A percentile compares a stretch with the other conserved stretches of the same genome.
Evolutionary conservation across 1,140 invertebrate genomes (phyloP).

Genomic region (Pectinophora gossypiella): DNA sequence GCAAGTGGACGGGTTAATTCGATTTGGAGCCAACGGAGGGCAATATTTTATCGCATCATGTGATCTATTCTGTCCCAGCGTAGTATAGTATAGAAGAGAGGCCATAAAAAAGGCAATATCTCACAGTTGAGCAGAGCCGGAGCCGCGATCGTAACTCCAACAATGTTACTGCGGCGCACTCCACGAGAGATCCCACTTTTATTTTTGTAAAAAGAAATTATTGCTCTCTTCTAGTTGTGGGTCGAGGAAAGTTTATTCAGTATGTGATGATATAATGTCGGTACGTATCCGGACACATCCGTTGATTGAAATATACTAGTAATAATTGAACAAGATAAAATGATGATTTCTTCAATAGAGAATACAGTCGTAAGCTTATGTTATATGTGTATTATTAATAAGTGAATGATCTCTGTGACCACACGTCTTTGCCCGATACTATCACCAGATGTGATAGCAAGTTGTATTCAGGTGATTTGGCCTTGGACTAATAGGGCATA

Average conservation of each 20-base stretch:
- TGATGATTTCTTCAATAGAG: too few relatives aligned
- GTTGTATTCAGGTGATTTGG: too few relatives aligned
- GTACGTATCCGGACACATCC: too few relatives aligned
- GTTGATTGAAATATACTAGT: too few relatives aligned
- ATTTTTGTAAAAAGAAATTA: constrained; percentile 38
- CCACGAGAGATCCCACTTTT: constrained; percentile 41
- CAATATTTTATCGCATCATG: constrained; percentile 73
- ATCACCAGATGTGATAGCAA: too few relatives aligned
- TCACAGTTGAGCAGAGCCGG: constrained; percentile 66
- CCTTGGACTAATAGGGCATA: too few relatives aligned
- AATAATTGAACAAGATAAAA: too few relatives aligned
- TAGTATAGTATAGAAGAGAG: constrained; percentile 70
- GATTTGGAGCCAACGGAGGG: constrained; percentile 61
- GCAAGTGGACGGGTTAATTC: constrained; percentile 73
- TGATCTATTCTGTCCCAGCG: constrained; percentile 72
- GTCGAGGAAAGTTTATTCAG: not conserved
- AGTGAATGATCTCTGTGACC: too few relatives aligned
- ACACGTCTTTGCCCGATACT: too few relatives aligned
- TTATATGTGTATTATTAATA: too few relatives aligned
- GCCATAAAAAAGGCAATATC: constrained; percentile 73
- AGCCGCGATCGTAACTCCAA: constrained; percentile 65
- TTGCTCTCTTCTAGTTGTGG: constrained; percentile 22
- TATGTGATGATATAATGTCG: too few relatives aligned
- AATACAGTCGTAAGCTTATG: too few relatives aligned
- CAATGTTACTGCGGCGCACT: constrained; percentile 62